These are phyloP conservation scores for Xanthorhoe designata DNA, from an alignment of 2,888 invertebrate genomes.

Conservation along the genomic window DNA sequence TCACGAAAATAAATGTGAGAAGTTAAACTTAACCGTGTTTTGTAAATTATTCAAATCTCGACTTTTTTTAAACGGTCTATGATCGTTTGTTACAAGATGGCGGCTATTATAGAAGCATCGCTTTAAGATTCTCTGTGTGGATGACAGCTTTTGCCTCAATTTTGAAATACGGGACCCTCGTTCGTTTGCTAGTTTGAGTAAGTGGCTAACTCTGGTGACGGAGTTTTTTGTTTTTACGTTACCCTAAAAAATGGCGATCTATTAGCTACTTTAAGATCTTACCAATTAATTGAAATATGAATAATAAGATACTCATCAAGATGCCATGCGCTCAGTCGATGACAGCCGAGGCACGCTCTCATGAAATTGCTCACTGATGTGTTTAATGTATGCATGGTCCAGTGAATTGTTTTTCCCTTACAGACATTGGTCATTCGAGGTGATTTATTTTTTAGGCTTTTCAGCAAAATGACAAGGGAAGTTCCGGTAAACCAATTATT, in stretches of 20 bases:
- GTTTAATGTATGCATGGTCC: slow-evolving; percentile 48
- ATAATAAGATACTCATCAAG: slow-evolving; percentile 1
- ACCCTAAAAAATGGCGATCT: not conserved
- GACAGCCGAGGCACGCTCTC: slow-evolving; percentile 10
- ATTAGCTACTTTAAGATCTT: not conserved
- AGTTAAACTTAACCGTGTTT: slow-evolving; percentile 22
- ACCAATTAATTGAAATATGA: not conserved
- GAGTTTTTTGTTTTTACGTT: too few species aligned
- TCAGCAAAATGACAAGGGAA: too few species aligned
- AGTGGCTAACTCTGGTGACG: too few species aligned
- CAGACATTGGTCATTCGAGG: not conserved
- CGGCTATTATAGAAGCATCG: not conserved
- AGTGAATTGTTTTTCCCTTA: not conserved
- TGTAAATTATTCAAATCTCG: slow-evolving; percentile 8
- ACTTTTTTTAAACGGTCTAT: not conserved
- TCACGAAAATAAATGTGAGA: slow-evolving; percentile 24
- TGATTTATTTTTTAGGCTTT: too few species aligned
- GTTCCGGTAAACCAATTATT: too few species aligned
- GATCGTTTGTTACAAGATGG: not conserved
- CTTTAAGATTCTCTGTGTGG: too few species aligned
- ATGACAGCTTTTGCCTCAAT: too few species aligned
- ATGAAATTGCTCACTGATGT: slow-evolving; percentile 52
- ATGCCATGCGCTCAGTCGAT: slow-evolving; percentile 12
- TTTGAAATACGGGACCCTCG: too few species aligned
- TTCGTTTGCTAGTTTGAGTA: too few species aligned